Evolutionary conservation across 2,888 invertebrate species (phyloP).

Genomic region (Cremastobaeus sp.): DNA sequence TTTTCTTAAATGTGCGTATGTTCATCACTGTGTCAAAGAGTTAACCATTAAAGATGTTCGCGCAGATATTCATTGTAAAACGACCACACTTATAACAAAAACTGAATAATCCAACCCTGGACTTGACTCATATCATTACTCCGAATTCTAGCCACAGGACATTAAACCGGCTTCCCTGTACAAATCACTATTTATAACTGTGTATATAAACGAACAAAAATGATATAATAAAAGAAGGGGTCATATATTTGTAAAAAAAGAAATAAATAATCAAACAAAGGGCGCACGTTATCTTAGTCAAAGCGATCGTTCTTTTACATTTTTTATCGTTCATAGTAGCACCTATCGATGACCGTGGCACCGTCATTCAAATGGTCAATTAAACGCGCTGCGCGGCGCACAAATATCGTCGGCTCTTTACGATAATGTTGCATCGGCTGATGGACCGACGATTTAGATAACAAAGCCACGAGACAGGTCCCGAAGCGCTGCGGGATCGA

Average conservation of each 20-base stretch:
- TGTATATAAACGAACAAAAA: too few species aligned
- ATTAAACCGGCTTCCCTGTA: too few species aligned
- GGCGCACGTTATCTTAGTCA: constrained; percentile 40
- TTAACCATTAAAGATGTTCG: too few species aligned
- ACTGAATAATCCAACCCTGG: too few species aligned
- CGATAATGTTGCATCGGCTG: constrained; percentile 64
- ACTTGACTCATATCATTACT: too few species aligned
- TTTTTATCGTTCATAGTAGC: constrained; percentile 55
- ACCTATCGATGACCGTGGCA: constrained; percentile 64
- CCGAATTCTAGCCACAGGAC: too few species aligned
- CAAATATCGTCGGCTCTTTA: constrained; percentile 66
- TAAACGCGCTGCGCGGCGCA: constrained; percentile 64
- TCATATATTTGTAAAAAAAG: constrained; percentile 37
- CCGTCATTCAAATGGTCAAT: constrained; percentile 70
- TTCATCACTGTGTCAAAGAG: too few species aligned
- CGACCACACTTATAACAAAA: too few species aligned
- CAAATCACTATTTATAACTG: too few species aligned
- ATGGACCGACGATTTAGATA: constrained; percentile 66
- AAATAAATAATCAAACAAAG: constrained; percentile 41
- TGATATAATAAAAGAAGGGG: constrained; percentile 7
- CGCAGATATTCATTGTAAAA: too few species aligned
- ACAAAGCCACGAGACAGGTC: constrained; percentile 62
- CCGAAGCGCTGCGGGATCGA: constrained; percentile 60
- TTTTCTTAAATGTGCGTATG: too few species aligned
- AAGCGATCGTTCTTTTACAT: constrained; percentile 55